These are phyloP conservation scores for Bufo bufo DNA, from an alignment of 2,113 vertebrate genomes.

Conservation along the genomic window DNA sequence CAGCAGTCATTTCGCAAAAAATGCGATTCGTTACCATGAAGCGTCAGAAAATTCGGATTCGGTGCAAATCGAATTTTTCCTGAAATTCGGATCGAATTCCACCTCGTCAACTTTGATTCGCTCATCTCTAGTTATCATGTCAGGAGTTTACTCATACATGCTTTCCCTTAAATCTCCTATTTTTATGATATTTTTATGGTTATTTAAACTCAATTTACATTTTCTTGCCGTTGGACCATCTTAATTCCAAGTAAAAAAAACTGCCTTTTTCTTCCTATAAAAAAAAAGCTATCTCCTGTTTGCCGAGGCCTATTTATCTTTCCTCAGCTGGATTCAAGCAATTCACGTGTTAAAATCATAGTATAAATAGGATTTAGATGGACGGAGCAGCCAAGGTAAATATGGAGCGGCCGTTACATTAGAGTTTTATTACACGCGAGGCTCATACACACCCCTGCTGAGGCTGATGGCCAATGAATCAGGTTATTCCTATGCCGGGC, in stretches of 20 bases:
- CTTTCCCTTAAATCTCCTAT: neutral
- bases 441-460: conserved; percentile 60
- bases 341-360: conserved; percentile 76
- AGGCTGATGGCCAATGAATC: conserved; percentile 58
- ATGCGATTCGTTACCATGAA: no score
- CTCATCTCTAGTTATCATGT: no score
- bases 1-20: no score
- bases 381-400: conserved; percentile 70
- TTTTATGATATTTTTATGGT: neutral
- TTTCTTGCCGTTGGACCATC: neutral
- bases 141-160: no score
- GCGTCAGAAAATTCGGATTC: no score
- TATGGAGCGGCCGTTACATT: conserved; percentile 70
- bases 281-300: conserved; percentile 53
- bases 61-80: no score
- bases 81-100: no score
- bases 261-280: conserved; percentile 32
- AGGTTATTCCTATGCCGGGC: conserved; percentile 60
- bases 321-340: conserved; percentile 57
- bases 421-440: conserved; percentile 62
- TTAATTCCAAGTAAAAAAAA: neutral
- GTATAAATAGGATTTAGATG: conserved; percentile 74
- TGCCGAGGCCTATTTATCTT: conserved; percentile 50
- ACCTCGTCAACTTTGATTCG: no score
- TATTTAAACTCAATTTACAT: neutral